phyloP scores from a whole-genome alignment of 2,113 vertebrate genomes.

The Cebus imitator region DNA sequence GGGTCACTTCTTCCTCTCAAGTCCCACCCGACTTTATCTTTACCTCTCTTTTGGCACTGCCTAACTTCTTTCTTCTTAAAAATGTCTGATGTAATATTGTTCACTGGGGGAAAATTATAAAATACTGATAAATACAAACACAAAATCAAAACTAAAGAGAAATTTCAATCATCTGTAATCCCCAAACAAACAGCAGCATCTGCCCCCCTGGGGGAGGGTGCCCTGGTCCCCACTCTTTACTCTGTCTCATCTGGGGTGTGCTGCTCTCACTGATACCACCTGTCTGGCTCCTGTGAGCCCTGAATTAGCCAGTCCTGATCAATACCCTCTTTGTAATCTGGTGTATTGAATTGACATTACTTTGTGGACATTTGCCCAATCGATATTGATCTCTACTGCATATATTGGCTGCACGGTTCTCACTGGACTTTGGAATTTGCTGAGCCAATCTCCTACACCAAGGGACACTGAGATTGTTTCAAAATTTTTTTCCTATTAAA shows the following conservation, averaged over 20 bases:
- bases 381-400: conserved; percentile 59
- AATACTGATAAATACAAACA: conserved; percentile 68
- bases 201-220: background rate
- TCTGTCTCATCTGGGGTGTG: background rate
- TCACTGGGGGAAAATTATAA: conserved; percentile 74
- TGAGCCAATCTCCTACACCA: conserved; percentile 40
- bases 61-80: conserved; percentile 78
- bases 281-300: conserved; percentile 26
- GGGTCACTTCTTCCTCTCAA: conserved; percentile 42
- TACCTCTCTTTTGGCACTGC: conserved; percentile 72
- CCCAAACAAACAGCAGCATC: background rate
- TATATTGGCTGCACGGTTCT: conserved; percentile 42
- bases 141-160: conserved; percentile 32
- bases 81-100: conserved; percentile 74
- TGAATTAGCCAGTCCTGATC: conserved; percentile 51
- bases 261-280: background rate
- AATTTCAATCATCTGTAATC: conserved; percentile 40
- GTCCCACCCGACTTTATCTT: conserved; percentile 45
- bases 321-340: conserved; percentile 60
- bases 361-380: conserved; percentile 71
- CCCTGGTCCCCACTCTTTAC: background rate
- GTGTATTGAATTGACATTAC: conserved; percentile 42
- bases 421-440: conserved; percentile 49
- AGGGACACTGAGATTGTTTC: background rate
- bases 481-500: background rate